phyloP scores from a whole-genome alignment of 2,113 vertebrate species.

The Xenus cinereus region DNA sequence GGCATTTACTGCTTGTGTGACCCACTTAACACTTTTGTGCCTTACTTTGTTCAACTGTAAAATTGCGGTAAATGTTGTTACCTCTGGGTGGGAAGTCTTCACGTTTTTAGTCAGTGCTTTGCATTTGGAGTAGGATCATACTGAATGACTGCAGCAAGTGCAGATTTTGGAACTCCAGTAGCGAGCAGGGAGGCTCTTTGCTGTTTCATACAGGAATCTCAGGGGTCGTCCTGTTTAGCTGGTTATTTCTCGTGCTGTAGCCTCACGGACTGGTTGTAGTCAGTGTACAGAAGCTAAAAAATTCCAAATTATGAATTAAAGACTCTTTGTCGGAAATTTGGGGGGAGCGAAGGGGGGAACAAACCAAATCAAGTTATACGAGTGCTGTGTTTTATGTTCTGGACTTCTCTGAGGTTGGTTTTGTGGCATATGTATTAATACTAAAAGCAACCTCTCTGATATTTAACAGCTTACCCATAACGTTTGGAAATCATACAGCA shows the following conservation, averaged over 20 bases:
- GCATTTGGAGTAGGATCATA: not conserved
- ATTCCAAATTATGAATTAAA: not conserved
- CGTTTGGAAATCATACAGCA: not conserved
- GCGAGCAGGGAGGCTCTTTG: not conserved
- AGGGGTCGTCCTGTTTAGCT: not conserved
- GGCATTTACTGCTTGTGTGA: not conserved
- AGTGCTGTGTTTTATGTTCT: not conserved
- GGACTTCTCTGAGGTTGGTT: not conserved
- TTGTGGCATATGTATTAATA: not conserved
- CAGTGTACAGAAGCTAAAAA: not conserved
- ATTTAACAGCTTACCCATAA: not conserved
- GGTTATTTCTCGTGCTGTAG: not conserved
- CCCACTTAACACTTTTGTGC: not conserved
- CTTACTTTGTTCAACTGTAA: not conserved
- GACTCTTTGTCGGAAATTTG: not conserved
- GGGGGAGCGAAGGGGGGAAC: fast-evolving
- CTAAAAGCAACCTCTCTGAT: not conserved
- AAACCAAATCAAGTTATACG: not conserved
- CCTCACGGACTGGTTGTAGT: not conserved
- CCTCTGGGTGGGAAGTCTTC: not conserved
- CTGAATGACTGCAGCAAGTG: slow-evolving; percentile 6
- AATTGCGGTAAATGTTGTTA: not conserved
- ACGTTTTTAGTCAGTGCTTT: not conserved
- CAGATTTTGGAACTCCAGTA: not conserved
- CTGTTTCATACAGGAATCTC: not conserved